A percentile compares a stretch with the other conserved stretches of the same genome.
phyloP scores from a whole-genome alignment of 2,113 vertebrate genomes.

The Cygnus buccinator region DNA sequence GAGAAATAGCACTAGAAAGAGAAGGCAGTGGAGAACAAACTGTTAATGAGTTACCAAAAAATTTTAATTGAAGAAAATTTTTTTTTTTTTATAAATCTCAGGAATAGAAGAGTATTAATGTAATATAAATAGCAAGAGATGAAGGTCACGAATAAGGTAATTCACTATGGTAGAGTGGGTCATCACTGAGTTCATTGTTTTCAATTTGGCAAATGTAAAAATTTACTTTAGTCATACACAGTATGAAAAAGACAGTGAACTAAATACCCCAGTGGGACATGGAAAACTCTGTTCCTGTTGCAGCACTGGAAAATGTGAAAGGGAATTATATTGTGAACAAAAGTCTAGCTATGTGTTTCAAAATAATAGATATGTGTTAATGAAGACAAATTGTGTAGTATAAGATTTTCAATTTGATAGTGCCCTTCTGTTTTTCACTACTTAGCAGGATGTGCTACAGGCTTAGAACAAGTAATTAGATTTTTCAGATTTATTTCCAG shows the following conservation, averaged over 20 bases:
- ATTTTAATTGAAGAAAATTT: background rate
- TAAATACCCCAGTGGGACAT: background rate
- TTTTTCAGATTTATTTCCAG: slow-evolving; percentile 57
- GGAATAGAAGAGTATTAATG: background rate
- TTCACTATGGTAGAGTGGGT: background rate
- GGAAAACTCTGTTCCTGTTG: background rate
- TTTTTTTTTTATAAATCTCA: background rate
- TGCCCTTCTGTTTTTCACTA: slow-evolving; percentile 18
- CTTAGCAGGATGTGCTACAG: slow-evolving; percentile 1
- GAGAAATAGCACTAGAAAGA: background rate
- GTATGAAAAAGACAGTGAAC: background rate
- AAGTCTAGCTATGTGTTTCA: background rate
- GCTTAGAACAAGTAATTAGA: slow-evolving; percentile 60
- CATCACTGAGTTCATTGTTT: background rate
- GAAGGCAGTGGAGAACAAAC: background rate
- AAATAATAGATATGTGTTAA: slow-evolving; percentile 39
- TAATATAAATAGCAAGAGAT: background rate
- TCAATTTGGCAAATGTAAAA: background rate
- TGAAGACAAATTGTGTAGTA: slow-evolving; percentile 12
- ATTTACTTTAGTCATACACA: background rate
- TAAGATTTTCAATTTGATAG: slow-evolving; percentile 42
- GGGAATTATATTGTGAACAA: background rate
- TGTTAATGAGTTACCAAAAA: background rate
- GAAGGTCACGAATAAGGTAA: background rate
- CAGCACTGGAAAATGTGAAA: background rate